These are phyloP conservation scores for Camptogramma bilineatum DNA, from an alignment of 2,888 invertebrate genomes.

Conservation along the genomic window DNA sequence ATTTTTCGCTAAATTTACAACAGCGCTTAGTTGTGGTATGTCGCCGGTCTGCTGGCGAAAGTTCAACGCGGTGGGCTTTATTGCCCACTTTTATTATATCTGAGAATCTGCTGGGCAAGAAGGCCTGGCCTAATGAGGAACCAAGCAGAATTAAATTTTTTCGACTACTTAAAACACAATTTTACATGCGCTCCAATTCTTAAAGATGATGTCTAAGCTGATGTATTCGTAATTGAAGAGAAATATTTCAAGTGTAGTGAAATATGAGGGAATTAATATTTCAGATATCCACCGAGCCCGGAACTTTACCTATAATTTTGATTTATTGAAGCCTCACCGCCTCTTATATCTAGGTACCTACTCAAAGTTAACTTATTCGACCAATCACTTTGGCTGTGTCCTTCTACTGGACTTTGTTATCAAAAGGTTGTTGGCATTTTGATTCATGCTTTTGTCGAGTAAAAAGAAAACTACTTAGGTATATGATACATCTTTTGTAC, in stretches of 20 bases:
- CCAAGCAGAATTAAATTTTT: neutral
- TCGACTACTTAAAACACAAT: neutral
- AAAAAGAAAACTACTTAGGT: neutral
- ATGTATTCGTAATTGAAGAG: slow-evolving; percentile 59
- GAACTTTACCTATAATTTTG: slow-evolving; percentile 74
- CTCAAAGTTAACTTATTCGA: slow-evolving; percentile 66
- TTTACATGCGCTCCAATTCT: neutral
- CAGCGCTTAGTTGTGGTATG: slow-evolving; percentile 65
- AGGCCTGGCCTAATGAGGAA: slow-evolving; percentile 11
- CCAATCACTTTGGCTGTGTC: slow-evolving; percentile 52
- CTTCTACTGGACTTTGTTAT: slow-evolving; percentile 16
- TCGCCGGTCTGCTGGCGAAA: slow-evolving; percentile 49
- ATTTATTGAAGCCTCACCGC: slow-evolving; percentile 66
- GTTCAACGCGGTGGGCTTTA: slow-evolving; percentile 55
- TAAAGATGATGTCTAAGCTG: slow-evolving; percentile 31
- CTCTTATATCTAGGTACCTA: slow-evolving; percentile 63
- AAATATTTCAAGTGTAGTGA: slow-evolving; percentile 63
- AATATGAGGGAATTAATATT: slow-evolving; percentile 67
- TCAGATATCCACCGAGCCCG: slow-evolving; percentile 64
- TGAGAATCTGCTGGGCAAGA: slow-evolving; percentile 49
- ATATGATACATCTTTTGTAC: neutral
- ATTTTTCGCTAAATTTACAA: slow-evolving; percentile 76
- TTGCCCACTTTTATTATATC: slow-evolving; percentile 58
- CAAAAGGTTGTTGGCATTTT: neutral
- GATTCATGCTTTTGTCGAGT: neutral